Percentiles rank a stretch among this genome's conserved stretches.
These are phyloP conservation scores for Goniozus legneri DNA, from an alignment of 1,140 invertebrate species.

Conservation along the genomic window DNA sequence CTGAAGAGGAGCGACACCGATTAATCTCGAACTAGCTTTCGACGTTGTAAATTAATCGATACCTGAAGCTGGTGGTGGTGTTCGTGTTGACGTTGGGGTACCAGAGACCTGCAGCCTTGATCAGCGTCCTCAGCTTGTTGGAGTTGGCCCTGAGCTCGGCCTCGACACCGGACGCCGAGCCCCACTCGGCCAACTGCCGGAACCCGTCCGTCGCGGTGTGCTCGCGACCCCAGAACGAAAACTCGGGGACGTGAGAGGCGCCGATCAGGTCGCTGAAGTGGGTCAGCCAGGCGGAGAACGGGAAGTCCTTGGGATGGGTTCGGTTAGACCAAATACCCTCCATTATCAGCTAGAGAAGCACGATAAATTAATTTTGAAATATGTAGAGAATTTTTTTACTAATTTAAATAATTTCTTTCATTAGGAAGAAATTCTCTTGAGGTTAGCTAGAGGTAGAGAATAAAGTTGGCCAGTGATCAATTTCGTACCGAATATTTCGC, in stretches of 20 bases:
- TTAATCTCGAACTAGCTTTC: too few relatives aligned
- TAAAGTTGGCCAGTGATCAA: neutral
- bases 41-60: too few relatives aligned
- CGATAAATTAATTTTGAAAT: too few relatives aligned
- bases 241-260: conserved; percentile 87
- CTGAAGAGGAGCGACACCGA: too few relatives aligned
- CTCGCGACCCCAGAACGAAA: conserved; percentile 92
- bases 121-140: conserved; percentile 81
- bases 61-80: conserved; percentile 75
- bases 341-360: conserved; percentile 72
- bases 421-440: too few relatives aligned
- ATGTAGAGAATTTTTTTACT: too few relatives aligned
- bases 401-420: too few relatives aligned
- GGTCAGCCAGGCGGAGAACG: conserved; percentile 81
- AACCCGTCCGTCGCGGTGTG: conserved; percentile 88
- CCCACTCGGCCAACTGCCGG: conserved; percentile 89
- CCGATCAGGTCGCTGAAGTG: conserved; percentile 99
- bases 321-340: conserved; percentile 94
- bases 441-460: neutral
- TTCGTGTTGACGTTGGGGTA: conserved; percentile 89
- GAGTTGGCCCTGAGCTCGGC: conserved; percentile 82
- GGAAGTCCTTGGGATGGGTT: conserved; percentile 97
- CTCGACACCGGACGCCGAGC: conserved; percentile 87
- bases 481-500: conserved; percentile 79
- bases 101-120: conserved; percentile 93